phyloP scores from a whole-genome alignment of 37 sponge, comb jelly and placozoan genomes.

The Aphrocallistes beatrix region DNA sequence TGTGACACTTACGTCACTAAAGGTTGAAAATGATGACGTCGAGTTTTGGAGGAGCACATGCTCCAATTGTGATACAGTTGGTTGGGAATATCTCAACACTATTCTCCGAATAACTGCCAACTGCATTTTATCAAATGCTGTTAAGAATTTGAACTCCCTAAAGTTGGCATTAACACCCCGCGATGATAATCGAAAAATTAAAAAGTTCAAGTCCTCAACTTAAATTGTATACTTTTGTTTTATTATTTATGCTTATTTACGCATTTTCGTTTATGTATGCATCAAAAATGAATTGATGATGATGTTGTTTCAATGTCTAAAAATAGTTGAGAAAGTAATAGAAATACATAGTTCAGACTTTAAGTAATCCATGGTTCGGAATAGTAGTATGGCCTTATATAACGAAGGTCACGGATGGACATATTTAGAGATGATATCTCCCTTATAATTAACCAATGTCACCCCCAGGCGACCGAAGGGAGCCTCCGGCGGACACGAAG shows the following conservation, averaged over 20 bases:
- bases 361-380: background rate
- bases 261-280: background rate
- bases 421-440: too few species aligned
- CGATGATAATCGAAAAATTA: background rate
- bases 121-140: background rate
- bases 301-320: too few species aligned
- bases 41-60: background rate
- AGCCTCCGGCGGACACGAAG: too few species aligned
- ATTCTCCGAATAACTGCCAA: background rate
- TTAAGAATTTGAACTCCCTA: background rate
- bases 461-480: too few species aligned
- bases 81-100: too few species aligned
- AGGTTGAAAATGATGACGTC: background rate
- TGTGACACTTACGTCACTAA: background rate
- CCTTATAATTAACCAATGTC: too few species aligned
- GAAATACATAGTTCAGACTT: background rate
- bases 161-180: background rate
- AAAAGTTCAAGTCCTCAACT: too few species aligned
- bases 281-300: background rate
- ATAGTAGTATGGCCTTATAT: background rate
- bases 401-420: background rate
- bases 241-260: too few species aligned
- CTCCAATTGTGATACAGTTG: background rate
- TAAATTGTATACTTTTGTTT: background rate
- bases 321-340: background rate